Percentiles rank a stretch among this genome's conserved stretches.
phyloP scores from a whole-genome alignment of 2,113 vertebrate genomes.

The Hemicordylus capensis region DNA sequence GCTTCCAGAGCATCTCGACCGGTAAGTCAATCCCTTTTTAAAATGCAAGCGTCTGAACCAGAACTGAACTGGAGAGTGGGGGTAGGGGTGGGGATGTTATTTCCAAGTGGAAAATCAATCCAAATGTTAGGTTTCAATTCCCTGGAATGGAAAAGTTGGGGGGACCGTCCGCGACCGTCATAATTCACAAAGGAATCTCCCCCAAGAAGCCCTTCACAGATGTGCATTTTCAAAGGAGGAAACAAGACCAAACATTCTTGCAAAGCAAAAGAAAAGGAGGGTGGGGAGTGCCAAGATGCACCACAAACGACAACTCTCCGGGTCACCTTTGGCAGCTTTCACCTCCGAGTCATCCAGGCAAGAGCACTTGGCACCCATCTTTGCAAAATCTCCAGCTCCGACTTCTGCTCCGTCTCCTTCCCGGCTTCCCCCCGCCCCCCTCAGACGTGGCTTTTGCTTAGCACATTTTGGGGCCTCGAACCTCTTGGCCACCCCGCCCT shows the following conservation, averaged over 20 bases:
- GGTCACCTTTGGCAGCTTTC: constrained; percentile 15
- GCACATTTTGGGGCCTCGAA: neutral
- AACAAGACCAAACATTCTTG: too few species aligned
- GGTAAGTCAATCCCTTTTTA: too few species aligned
- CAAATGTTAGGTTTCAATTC: too few species aligned
- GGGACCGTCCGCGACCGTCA: too few species aligned
- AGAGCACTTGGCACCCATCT: constrained; percentile 41
- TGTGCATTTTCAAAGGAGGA: neutral
- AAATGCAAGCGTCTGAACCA: too few species aligned
- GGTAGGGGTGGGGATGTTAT: too few species aligned
- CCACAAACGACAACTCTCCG: neutral
- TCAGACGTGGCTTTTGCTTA: neutral
- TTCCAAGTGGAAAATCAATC: too few species aligned
- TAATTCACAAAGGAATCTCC: too few species aligned
- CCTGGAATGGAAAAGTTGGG: too few species aligned
- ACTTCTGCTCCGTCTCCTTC: neutral
- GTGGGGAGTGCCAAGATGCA: neutral
- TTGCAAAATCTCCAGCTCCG: rapidly evolving
- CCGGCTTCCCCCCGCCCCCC: neutral
- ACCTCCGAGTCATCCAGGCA: rapidly evolving
- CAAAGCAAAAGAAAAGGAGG: neutral
- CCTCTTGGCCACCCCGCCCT: neutral
- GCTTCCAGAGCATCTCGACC: too few species aligned
- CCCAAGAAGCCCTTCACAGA: too few species aligned
- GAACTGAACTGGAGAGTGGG: too few species aligned